Evolutionary conservation across 2,113 vertebrate species (phyloP), one percentile per base, ranked within the genome.

Genomic region (cat (Felis catus)): DNA sequence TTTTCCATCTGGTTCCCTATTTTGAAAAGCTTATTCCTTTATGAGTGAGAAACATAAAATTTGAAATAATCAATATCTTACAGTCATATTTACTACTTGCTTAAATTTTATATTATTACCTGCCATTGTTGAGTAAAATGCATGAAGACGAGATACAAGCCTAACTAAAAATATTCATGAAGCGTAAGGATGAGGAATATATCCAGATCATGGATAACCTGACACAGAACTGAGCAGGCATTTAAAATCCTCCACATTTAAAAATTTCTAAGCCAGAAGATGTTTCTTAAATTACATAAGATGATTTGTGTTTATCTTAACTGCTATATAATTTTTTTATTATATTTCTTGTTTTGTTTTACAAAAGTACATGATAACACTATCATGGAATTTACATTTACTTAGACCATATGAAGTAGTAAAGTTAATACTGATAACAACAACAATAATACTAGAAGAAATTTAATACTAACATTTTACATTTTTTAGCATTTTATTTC

Each of bases 1-100:
- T 53, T 63, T 98, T 84, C 65, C 39, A 92, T 96, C 71, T 93
- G 91, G 10, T 98, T 93, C 86, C 80, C 48, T 92, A 97, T 88
- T 97, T 98, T 98, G 96, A 95, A 98, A 87, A 95, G 79, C 90
- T 95, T 89, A 95, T 70, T 79, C 16, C 86, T 95, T 98, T 96
- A 92, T 96, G 86, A 94, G 61, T 76, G 78, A 76, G 27, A 95
- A 98, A 66, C 91, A 63, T 93, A 95, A 94, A 63, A 97, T 73
- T 94, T 71, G 16, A 97, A 96, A 97, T 93, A 71, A 25, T 96
- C 14, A 31, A 65, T 19, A 95, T 92, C 15, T 13, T n/a, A 97
- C 97, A 95, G 13, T 88, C 58, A 83, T 16, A 91, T 9, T 96
- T 94, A 94, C 95, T 96, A 93, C 82, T 70, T 91, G 39, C 65